Percentiles rank a stretch among this genome's conserved stretches.
Conservation (phyloP, 2,888 invertebrate species). For the Achlya flavicornis region DNA sequence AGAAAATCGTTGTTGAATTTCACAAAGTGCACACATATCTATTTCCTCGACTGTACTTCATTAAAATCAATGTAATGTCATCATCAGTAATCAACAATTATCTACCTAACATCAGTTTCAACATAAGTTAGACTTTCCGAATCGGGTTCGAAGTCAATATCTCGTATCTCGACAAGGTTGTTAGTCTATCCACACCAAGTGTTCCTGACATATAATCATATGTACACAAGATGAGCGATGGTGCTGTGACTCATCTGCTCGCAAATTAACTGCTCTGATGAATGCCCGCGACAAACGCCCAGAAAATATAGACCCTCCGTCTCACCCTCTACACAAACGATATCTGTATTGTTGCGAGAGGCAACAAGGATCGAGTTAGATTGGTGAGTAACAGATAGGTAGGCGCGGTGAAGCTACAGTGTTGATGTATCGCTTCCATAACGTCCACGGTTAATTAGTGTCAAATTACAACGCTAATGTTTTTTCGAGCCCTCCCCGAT, state of each 20-base stretch:
- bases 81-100: not conserved
- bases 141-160: not conserved
- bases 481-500: conserved; percentile 46
- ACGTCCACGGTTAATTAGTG: conserved; percentile 76
- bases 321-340: conserved; percentile 26
- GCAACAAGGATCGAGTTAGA: conserved; percentile 39
- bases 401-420: conserved; percentile 64
- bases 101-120: conserved; percentile 17
- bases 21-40: too few relatives aligned
- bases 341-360: conserved; percentile 27
- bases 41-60: too few relatives aligned
- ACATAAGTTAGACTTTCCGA: conserved; percentile 19
- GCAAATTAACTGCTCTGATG: conserved; percentile 81
- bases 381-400: conserved; percentile 57
- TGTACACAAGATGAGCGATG: conserved; percentile 76
- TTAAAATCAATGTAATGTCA: not conserved
- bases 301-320: conserved; percentile 43
- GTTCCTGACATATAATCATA: conserved; percentile 61
- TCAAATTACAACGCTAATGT: conserved; percentile 75
- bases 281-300: conserved; percentile 66
- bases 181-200: conserved; percentile 47
- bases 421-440: conserved; percentile 78
- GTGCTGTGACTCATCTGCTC: conserved; percentile 76
- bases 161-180: conserved; percentile 2
- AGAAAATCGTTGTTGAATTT: too few relatives aligned